Evolutionary conservation across 2,113 vertebrate genomes (phyloP).

Genomic region (Platycercus adscitus): DNA sequence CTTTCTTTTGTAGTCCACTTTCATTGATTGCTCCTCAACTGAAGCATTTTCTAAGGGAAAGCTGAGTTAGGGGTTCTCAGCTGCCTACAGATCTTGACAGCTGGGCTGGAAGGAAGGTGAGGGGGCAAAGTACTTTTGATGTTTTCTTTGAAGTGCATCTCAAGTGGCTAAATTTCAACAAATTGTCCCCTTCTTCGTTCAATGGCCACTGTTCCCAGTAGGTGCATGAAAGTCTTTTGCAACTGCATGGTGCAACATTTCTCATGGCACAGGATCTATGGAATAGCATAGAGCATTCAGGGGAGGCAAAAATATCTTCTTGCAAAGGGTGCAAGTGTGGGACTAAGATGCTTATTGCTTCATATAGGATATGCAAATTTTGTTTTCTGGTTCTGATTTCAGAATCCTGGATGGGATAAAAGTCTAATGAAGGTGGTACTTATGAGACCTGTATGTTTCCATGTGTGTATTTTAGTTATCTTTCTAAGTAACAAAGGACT

Average conservation of each 20-base stretch:
- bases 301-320: neutral
- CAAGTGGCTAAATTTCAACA: neutral
- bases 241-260: fast-evolving
- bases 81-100: neutral
- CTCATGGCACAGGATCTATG: neutral
- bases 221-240: neutral
- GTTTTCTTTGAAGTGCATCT: neutral
- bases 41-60: neutral
- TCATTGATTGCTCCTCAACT: neutral
- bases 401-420: neutral
- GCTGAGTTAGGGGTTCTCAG: neutral
- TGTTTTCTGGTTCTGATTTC: neutral
- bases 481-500: neutral
- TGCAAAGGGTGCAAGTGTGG: neutral
- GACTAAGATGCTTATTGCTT: neutral
- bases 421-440: neutral
- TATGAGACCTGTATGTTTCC: neutral
- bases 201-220: neutral
- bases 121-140: neutral
- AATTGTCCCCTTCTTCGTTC: neutral
- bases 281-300: neutral
- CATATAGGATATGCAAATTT: fast-evolving
- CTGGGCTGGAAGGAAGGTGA: neutral
- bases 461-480: neutral
- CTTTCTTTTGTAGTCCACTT: neutral